Conservation (phyloP, 1,140 invertebrate genomes). For the Conus ventricosus region DNA sequence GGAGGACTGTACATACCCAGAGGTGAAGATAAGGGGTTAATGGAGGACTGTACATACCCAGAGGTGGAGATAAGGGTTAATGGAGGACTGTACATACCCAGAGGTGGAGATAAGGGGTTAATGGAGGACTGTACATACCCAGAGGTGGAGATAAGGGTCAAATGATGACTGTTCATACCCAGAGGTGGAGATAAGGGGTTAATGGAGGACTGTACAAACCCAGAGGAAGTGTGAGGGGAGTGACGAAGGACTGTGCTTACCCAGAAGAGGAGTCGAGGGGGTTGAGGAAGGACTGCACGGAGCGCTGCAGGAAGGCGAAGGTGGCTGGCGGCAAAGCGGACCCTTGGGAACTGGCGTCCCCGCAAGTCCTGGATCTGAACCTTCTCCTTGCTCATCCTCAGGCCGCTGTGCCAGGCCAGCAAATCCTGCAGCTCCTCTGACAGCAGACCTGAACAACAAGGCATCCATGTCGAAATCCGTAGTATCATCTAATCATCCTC, state of each 20-base stretch:
- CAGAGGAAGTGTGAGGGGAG: too few relatives aligned
- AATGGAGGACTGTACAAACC: too few relatives aligned
- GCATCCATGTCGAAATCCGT: too few relatives aligned
- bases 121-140: conserved; percentile 4
- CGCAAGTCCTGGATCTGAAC: conserved; percentile 52
- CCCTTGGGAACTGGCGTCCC: neutral
- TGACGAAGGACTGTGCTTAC: neutral
- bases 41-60: too few relatives aligned
- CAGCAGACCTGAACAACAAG: conserved; percentile 56
- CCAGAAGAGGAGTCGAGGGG: conserved; percentile 47
- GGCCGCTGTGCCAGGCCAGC: conserved; percentile 52
- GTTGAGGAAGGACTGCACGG: conserved; percentile 65
- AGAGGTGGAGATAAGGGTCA: conserved; percentile 27
- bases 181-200: too few relatives aligned
- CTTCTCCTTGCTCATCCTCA: conserved; percentile 26
- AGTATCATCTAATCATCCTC: too few relatives aligned
- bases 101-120: neutral
- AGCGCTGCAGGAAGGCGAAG: conserved; percentile 59
- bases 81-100: too few relatives aligned
- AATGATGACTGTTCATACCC: too few relatives aligned
- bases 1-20: too few relatives aligned
- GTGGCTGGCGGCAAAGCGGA: conserved; percentile 48
- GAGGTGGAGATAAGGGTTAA: too few relatives aligned
- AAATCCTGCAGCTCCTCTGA: conserved; percentile 66
- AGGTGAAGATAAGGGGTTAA: too few relatives aligned